Evolutionary conservation across 1,140 invertebrate genomes (phyloP), one percentile per base, ranked within the genome.

Genomic region (Drosophila tristis): DNA sequence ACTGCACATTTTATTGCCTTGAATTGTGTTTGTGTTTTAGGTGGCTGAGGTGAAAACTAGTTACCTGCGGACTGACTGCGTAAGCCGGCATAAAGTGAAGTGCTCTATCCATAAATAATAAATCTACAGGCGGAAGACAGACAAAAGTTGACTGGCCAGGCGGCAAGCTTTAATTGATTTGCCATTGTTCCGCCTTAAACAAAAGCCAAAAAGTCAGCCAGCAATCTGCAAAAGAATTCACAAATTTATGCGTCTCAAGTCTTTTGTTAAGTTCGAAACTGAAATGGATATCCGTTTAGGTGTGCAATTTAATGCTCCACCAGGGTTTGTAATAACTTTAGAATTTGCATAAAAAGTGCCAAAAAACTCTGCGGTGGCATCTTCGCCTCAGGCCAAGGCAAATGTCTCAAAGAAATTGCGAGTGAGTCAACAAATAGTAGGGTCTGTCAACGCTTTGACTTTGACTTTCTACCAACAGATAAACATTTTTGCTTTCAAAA

Each of bases 91-190:
- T 44, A 58, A 54, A 57, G 42, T 42, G 53, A 67, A 45, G 43
- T 50, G 57, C 63, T 56, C 51, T 48, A 70, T 43, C 66, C 66
- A 68, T 70, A 49, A 35, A 66, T 70, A 65, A 70, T 70, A 70
- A 58, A 70, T 70, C 44, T 44, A 58, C 35, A 70, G 47, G 51
- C 73, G 67, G 73, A 85, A 73, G 67, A 48, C 39, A 39, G 51
- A 59, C 47, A 55, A 66, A 55, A 71, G 48, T 60, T 71, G 51
- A 47, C 75, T 78, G 63, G 44, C 47, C 60, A 71, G 68, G 48
- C 55, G 71, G 65, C 55, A 50, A 71, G 49, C 31, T 77, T 86
- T 87, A 80, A 86, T 86, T 81, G 82, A 86, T 87, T 78, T 78
- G 50, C 74, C 74, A 81, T 74, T 87, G 74, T 78, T 71, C 42